A percentile compares a stretch with the other conserved stretches of the same genome.
Evolutionary conservation across 2,888 invertebrate species (phyloP).

Genomic region (Dastarcus helophoroides): DNA sequence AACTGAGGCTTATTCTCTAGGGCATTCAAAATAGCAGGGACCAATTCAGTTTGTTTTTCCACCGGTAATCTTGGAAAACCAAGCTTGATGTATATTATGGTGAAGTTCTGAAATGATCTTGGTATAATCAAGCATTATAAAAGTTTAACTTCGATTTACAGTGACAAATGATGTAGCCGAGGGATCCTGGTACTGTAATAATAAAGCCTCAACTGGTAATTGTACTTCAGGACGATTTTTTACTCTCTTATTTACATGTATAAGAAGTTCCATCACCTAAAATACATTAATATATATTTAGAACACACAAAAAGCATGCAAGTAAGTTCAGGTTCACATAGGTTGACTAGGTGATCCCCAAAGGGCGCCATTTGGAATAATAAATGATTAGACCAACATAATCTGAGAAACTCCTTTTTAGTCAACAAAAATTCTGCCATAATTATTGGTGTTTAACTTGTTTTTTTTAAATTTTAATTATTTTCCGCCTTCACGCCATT

Average conservation of each 20-base stretch:
- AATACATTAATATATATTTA: slow-evolving; percentile 2
- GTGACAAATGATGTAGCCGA: slow-evolving; percentile 66
- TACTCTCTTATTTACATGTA: slow-evolving; percentile 82
- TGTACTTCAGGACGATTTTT: slow-evolving; percentile 75
- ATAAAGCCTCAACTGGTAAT: slow-evolving; percentile 72
- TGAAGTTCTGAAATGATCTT: slow-evolving; percentile 67
- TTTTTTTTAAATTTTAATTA: slow-evolving; percentile 4
- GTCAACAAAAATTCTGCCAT: background rate
- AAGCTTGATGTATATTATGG: slow-evolving; percentile 86
- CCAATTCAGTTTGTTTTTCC: slow-evolving; percentile 61
- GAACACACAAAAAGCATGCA: too few species aligned
- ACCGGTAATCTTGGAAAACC: slow-evolving; percentile 73
- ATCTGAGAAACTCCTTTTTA: background rate
- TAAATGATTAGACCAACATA: too few species aligned
- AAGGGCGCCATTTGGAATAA: too few species aligned
- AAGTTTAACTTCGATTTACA: slow-evolving; percentile 40
- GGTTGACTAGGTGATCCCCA: too few species aligned
- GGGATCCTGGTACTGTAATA: slow-evolving; percentile 70
- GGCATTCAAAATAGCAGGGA: slow-evolving; percentile 64
- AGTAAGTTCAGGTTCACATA: background rate
- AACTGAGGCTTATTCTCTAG: slow-evolving; percentile 68
- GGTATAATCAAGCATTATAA: too few species aligned
- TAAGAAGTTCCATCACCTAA: slow-evolving; percentile 82
- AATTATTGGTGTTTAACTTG: background rate
- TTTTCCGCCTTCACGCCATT: too few species aligned